Base-by-base conservation (phyloP, 2,797 vertebrate genomes). In the Gila robusta region DNA sequence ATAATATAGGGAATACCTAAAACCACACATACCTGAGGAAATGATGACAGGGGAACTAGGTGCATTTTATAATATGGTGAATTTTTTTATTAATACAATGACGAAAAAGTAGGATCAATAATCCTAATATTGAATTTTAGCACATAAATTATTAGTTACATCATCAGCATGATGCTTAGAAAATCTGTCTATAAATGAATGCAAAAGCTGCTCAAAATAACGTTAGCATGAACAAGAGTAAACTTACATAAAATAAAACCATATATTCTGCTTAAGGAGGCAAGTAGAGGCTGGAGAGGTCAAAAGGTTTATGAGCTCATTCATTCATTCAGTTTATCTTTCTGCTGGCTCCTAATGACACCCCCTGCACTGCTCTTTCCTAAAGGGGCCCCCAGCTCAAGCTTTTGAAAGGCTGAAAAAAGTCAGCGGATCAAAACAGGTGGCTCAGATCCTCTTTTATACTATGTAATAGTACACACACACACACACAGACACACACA, bases 301-400 rank as follows among this genome's bases (percentile, higher is more conserved):
- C 64, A 84, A 59, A 17, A 74, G 74, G 83, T 79, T 84, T 70
- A 79, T 41, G 17, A 23, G 19, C 23, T 69, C 49, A 23, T 56
- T 84, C 49, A 78, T 77, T 69, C 35, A 79, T 84, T 71, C 83
- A 70, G 83, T 79, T 79, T 37, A 84, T 84, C 64, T 84, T 78
- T 66, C 62, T 78, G 62, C 47, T 41, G 62, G 72, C 62, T 76
- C 47, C 64, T 84, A 79, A 84, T 79, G 64, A 70, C 64, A 71
- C 74, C 83, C 59, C 64, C 82, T 69, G 62, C 32, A 44, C 44
- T 69, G 73, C 23, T 39, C 37, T 44, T 79, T 64, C 83, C 35
- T 84, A 79, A 78, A 84, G 83, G 64, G 83, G 64, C 64, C 74
- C 64, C 49, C 0, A 11, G 9, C 72, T 76, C 28, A 77, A 77